Conservation (phyloP, 2,888 invertebrate genomes). For the Mongoloraphidia duomilia region DNA sequence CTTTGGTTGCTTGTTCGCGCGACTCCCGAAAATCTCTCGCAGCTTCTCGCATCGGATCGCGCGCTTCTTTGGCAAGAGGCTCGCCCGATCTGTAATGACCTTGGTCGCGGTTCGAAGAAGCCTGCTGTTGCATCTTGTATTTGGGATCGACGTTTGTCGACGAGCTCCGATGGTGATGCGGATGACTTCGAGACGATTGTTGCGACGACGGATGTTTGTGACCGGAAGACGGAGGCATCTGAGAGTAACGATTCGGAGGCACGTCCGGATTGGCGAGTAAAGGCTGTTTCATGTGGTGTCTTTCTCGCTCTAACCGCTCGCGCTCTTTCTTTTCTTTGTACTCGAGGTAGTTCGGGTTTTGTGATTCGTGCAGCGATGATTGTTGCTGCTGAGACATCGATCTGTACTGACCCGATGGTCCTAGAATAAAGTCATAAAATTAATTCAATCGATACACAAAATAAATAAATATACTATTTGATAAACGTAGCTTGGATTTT, state of each 20-base stretch:
- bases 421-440: conserved; percentile 2
- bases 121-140: conserved; percentile 12
- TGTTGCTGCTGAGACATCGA: conserved; percentile 21
- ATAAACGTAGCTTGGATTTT: no score
- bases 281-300: conserved; percentile 19
- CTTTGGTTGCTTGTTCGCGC: conserved; percentile 6
- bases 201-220: neutral
- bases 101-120: conserved; percentile 15
- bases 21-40: conserved; percentile 18
- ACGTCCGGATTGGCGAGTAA: conserved; percentile 18
- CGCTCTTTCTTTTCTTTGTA: conserved; percentile 48
- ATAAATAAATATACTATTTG: conserved; percentile 8
- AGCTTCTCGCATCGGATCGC: conserved; percentile 25
- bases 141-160: conserved; percentile 2
- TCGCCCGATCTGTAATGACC: conserved; percentile 17
- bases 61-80: conserved; percentile 18
- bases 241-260: conserved; percentile 18
- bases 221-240: neutral
- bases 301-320: conserved; percentile 43
- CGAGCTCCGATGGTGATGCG: neutral
- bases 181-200: neutral
- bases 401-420: conserved; percentile 11
- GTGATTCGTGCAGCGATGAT: conserved; percentile 27
- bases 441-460: neutral
- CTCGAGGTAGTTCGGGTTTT: conserved; percentile 42